These are phyloP conservation scores for Ctenicera cuprea DNA, from an alignment of 2,888 invertebrate genomes.

Conservation along the genomic window DNA sequence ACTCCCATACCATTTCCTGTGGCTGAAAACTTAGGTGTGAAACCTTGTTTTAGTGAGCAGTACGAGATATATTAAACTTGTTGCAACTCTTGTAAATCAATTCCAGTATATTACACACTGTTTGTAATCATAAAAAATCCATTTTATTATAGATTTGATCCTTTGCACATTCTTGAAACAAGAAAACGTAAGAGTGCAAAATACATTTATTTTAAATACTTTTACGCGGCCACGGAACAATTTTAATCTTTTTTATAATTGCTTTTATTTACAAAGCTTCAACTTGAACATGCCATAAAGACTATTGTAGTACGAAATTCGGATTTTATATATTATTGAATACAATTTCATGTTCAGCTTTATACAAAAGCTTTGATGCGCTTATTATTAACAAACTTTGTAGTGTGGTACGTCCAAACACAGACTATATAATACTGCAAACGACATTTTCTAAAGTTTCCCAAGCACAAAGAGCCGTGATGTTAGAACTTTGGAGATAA, in stretches of 20 bases:
- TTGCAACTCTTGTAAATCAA: too few species aligned
- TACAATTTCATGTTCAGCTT: not conserved
- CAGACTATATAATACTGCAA: constrained; percentile 12
- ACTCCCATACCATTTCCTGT: not conserved
- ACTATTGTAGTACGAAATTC: too few species aligned
- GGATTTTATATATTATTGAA: not conserved
- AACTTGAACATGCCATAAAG: too few species aligned
- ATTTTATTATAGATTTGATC: too few species aligned
- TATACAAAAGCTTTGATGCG: not conserved
- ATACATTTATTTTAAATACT: too few species aligned
- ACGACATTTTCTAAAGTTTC: constrained; percentile 28
- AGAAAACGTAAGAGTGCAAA: not conserved
- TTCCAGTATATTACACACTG: not conserved
- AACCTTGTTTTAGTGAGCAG: not conserved
- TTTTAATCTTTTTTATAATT: too few species aligned
- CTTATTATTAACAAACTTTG: constrained; percentile 27
- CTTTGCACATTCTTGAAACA: too few species aligned
- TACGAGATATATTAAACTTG: not conserved
- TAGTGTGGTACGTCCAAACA: constrained; percentile 14
- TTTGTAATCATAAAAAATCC: not conserved
- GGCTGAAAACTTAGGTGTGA: not conserved
- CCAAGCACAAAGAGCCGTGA: not conserved
- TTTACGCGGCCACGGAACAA: too few species aligned
- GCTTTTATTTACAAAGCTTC: too few species aligned
- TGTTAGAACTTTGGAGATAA: constrained; percentile 5